These are phyloP conservation scores for Nannospalax galili DNA, from an alignment of 2,113 vertebrate genomes.

Conservation along the genomic window DNA sequence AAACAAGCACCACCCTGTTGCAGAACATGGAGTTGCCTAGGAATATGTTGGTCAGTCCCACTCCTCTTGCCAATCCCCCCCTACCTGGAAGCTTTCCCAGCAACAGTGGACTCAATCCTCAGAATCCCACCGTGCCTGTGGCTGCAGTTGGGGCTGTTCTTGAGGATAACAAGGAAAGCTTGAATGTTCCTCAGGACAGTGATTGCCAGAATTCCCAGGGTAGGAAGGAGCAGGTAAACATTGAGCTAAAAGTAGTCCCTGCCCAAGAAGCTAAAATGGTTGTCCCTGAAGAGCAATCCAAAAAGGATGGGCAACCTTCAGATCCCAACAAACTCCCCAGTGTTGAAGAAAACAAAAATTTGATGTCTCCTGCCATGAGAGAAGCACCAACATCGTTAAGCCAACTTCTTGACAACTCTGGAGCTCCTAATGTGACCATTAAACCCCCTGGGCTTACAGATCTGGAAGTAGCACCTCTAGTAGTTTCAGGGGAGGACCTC, in stretches of 20 bases:
- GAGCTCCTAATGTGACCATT: slow-evolving; percentile 88
- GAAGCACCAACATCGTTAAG: slow-evolving; percentile 95
- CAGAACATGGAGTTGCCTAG: slow-evolving; percentile 90
- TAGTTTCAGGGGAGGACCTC: slow-evolving; percentile 83
- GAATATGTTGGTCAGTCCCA: slow-evolving; percentile 89
- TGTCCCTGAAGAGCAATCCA: slow-evolving; percentile 87
- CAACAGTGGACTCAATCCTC: slow-evolving; percentile 86
- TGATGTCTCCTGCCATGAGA: slow-evolving; percentile 89
- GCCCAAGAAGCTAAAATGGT: slow-evolving; percentile 89
- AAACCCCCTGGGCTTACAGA: slow-evolving; percentile 86
- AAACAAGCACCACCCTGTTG: slow-evolving; percentile 89
- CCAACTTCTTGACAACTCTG: slow-evolving; percentile 95
- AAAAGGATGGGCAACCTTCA: slow-evolving; percentile 83
- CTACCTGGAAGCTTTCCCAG: slow-evolving; percentile 86
- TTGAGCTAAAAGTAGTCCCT: slow-evolving; percentile 88
- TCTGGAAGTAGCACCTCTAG: slow-evolving; percentile 81
- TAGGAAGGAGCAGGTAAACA: slow-evolving; percentile 88
- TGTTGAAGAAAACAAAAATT: slow-evolving; percentile 87
- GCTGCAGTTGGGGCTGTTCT: slow-evolving; percentile 83
- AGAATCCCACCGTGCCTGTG: slow-evolving; percentile 83
- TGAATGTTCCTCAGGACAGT: slow-evolving; percentile 85
- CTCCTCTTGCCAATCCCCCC: slow-evolving; percentile 87
- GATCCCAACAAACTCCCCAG: slow-evolving; percentile 84
- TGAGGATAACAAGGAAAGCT: slow-evolving; percentile 90
- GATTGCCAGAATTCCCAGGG: slow-evolving; percentile 86